phyloP scores from a whole-genome alignment of 2,113 vertebrate species.

The Glaucidium brasilianum region DNA sequence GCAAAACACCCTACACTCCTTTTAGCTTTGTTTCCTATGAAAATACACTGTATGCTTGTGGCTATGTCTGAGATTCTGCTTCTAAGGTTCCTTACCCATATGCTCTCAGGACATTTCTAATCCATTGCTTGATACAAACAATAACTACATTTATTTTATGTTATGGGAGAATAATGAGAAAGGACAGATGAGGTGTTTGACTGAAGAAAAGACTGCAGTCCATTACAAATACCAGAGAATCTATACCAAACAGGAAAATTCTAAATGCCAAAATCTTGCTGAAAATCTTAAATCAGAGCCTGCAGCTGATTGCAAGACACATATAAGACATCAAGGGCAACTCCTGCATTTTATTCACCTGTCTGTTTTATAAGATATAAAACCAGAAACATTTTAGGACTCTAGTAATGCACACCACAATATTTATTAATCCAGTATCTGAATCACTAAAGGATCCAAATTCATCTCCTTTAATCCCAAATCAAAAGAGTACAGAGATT shows the following conservation, averaged over 20 bases:
- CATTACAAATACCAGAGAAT: background rate
- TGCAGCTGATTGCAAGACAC: background rate
- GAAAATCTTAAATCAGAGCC: background rate
- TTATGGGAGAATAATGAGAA: background rate
- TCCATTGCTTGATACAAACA: background rate
- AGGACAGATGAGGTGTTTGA: background rate
- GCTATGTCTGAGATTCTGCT: background rate
- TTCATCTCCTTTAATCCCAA: background rate
- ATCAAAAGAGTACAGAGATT: background rate
- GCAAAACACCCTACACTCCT: background rate
- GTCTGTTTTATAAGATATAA: background rate
- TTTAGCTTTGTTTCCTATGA: background rate
- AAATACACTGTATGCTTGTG: background rate
- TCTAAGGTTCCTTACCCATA: background rate
- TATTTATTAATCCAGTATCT: background rate
- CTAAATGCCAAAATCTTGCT: background rate
- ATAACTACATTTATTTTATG: background rate
- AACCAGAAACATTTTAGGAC: background rate
- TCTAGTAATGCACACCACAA: background rate
- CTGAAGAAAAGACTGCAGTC: background rate
- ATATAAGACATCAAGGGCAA: background rate
- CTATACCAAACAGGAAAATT: background rate
- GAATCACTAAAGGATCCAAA: background rate
- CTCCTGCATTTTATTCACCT: background rate
- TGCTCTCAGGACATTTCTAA: background rate